These are phyloP conservation scores for Oxygymnocypris stewartii DNA, from an alignment of 2,113 vertebrate genomes.

Conservation along the genomic window DNA sequence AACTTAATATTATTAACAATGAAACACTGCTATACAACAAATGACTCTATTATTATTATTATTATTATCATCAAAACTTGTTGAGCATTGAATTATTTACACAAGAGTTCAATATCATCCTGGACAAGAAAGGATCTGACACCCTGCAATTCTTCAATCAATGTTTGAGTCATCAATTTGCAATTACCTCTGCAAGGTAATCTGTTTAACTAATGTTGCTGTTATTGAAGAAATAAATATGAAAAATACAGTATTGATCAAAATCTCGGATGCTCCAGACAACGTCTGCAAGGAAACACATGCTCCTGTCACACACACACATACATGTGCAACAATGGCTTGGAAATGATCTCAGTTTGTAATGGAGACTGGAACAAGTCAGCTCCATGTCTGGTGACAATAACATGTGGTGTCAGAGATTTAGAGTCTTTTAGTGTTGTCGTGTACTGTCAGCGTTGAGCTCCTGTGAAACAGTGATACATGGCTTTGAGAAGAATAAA, in stretches of 20 bases:
- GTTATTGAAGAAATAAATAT: conserved; percentile 40
- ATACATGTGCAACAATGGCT: background rate
- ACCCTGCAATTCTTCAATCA: conserved; percentile 19
- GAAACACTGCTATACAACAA: background rate
- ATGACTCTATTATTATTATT: background rate
- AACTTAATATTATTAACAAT: background rate
- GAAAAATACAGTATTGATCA: conserved; percentile 27
- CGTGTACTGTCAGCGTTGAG: conserved; percentile 2
- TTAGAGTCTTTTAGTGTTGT: background rate
- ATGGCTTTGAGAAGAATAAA: background rate
- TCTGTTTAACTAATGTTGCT: conserved; percentile 38
- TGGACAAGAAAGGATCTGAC: background rate
- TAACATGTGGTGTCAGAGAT: conserved; percentile 2
- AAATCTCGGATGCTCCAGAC: background rate
- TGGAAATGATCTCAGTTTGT: background rate
- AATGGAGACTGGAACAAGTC: background rate
- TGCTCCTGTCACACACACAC: conserved; percentile 1
- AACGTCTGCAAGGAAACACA: background rate
- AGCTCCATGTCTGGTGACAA: background rate
- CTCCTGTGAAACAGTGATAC: conserved; percentile 11
- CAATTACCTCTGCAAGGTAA: conserved; percentile 28
- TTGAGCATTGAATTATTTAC: background rate
- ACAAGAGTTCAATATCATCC: conserved; percentile 22
- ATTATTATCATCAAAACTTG: background rate
- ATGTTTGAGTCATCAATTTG: conserved; percentile 30